Evolutionary conservation across 2,888 invertebrate species (phyloP), one percentile per base, ranked within the genome.

Genomic region (Philereme transversata): DNA sequence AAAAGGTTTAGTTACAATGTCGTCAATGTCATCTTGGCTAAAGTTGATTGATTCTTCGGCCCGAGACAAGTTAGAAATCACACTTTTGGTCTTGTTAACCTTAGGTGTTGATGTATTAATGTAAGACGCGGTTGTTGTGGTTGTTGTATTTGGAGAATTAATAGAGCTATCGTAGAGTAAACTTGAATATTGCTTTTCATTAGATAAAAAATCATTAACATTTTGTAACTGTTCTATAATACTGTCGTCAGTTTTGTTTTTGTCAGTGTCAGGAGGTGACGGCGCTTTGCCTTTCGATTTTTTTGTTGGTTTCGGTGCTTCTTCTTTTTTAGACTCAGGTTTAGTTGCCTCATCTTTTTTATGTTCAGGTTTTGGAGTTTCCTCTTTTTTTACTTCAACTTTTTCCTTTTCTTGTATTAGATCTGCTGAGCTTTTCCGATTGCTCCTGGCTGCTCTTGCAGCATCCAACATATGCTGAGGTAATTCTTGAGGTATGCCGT

Each of bases 261-360:
- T 92, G 34, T 92, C 91, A 1, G 71, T 64, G 52, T 93, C 93
- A n/a, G 96, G 96, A 0, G 95, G 96, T 0, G 94, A 94, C 0
- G 96, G 96, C 2, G 96, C 96, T 86, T 96, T 96, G 0, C 96
- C 94, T 82, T 96, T 96, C 47, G 92, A 93, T 78, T 94, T 95
- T 72, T 94, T 95, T 1, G 84, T 75, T 5, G 86, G 80, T 60
- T 75, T 93, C 90, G 62, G 60, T 45, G 66, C 69, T 59, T 69
- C 69, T 46, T 65, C 67, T n/a, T 62, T 69, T 60, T 60, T 64
- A 11, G 56, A 11, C 33, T 69, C 67, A 35, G 48, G 81, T 53
- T 75, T 93, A 90, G 64, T 62, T 49, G 64, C 69, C 60, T 67
- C 67, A 38, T 69, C 69, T 46, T 64, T 69, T 61, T 57, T 64